Evolutionary conservation across 2,888 invertebrate genomes (phyloP).

Genomic region (Pterostichus madidus): DNA sequence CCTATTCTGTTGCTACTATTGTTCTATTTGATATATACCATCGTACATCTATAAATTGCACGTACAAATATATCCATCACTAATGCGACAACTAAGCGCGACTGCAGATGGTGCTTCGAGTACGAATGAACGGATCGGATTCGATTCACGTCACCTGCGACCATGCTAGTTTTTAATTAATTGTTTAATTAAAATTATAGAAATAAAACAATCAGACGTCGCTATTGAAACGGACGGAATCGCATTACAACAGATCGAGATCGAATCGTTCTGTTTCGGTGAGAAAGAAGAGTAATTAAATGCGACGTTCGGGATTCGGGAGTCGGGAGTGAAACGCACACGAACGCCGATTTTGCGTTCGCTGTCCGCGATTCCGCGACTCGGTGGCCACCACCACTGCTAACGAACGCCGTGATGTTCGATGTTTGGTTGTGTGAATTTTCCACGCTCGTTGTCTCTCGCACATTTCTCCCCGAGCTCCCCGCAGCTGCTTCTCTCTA

Average conservation of each 20-base stretch:
- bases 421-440: slow-evolving; percentile 52
- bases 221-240: slow-evolving; percentile 57
- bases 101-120: not conserved
- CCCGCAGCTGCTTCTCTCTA: slow-evolving; percentile 19
- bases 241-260: slow-evolving; percentile 51
- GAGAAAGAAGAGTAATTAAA: slow-evolving; percentile 61
- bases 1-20: not conserved
- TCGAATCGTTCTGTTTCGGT: slow-evolving; percentile 49
- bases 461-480: slow-evolving; percentile 29
- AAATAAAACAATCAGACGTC: slow-evolving; percentile 51
- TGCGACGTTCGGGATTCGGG: slow-evolving; percentile 6
- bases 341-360: slow-evolving; percentile 42
- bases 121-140: not conserved
- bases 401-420: slow-evolving; percentile 8
- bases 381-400: not conserved
- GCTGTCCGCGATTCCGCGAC: not conserved
- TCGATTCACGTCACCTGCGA: slow-evolving; percentile 22
- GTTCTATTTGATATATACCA: not conserved
- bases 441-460: slow-evolving; percentile 53
- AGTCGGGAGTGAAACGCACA: not conserved
- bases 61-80: slow-evolving; percentile 10
- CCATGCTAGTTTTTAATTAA: slow-evolving; percentile 44
- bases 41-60: no score
- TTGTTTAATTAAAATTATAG: slow-evolving; percentile 62
- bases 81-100: not conserved